A percentile compares a stretch with the other conserved stretches of the same genome.
Evolutionary conservation across 2,797 vertebrate species (phyloP).

Genomic region (Allobates femoralis): DNA sequence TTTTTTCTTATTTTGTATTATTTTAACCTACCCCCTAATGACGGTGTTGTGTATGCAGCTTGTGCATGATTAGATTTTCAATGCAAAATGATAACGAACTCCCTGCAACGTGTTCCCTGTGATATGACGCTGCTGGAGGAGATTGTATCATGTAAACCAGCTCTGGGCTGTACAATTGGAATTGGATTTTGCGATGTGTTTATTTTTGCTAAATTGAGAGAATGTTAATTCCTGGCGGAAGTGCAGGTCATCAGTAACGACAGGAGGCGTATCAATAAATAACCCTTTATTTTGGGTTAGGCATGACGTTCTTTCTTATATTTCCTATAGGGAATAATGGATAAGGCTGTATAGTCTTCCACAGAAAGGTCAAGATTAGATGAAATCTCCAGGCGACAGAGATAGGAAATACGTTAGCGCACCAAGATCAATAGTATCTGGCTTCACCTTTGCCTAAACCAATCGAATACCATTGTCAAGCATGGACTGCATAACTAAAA

Average conservation of each 20-base stretch:
- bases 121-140: background rate
- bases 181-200: background rate
- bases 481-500: background rate
- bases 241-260: background rate
- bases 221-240: background rate
- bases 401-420: background rate
- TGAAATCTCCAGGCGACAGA: background rate
- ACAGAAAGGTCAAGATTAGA: background rate
- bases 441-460: background rate
- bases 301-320: background rate
- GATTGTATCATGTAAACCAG: conserved; percentile 25
- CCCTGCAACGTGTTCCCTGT: background rate
- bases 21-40: background rate
- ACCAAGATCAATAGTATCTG: background rate
- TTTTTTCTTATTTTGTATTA: background rate
- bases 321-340: background rate
- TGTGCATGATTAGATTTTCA: background rate
- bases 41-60: background rate
- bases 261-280: background rate
- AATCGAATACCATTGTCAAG: background rate
- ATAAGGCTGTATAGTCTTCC: background rate
- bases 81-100: background rate
- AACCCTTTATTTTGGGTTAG: background rate
- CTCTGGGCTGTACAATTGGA: background rate
- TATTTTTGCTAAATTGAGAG: background rate